Conservation (phyloP, 2,888 invertebrate genomes). For the Catocala sponsa region DNA sequence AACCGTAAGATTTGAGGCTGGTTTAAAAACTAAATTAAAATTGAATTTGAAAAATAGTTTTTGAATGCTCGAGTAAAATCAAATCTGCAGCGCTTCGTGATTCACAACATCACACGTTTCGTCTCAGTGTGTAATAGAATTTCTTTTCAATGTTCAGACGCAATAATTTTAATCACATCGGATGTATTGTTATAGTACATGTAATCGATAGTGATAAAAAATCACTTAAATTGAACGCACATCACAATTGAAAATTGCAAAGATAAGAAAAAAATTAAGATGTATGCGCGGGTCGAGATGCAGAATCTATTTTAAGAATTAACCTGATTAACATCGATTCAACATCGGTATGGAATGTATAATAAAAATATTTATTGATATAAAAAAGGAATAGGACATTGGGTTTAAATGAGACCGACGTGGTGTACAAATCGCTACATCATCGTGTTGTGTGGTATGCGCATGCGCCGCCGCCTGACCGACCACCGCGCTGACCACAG, state of each 20-base stretch:
- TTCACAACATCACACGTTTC: constrained; percentile 36
- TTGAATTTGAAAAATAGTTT: constrained; percentile 37
- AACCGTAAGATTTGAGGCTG: constrained; percentile 20
- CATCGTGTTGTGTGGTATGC: constrained; percentile 72
- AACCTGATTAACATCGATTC: constrained; percentile 68
- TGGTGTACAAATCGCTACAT: constrained; percentile 69
- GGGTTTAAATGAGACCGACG: constrained; percentile 69
- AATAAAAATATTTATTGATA: constrained; percentile 74
- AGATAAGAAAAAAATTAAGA: constrained; percentile 25
- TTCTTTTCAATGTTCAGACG: constrained; percentile 24
- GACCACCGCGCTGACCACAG: constrained; percentile 65
- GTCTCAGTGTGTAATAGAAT: constrained; percentile 34
- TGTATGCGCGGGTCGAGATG: constrained; percentile 39
- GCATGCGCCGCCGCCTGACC: constrained; percentile 38
- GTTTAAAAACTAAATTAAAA: constrained; percentile 17
- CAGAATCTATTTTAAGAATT: constrained; percentile 55
- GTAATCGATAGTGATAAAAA: constrained; percentile 45
- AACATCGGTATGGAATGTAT: constrained; percentile 65
- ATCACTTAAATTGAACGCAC: constrained; percentile 40
- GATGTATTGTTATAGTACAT: constrained; percentile 17
- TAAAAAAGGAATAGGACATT: constrained; percentile 66
- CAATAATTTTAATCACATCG: constrained; percentile 35
- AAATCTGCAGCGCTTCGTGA: constrained; percentile 25
- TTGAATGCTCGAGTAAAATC: constrained; percentile 24
- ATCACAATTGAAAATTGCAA: constrained; percentile 30